Percentiles rank a stretch among this genome's conserved stretches.
Evolutionary conservation across 1,140 invertebrate species (phyloP).

Genomic region (Holotrichia oblita): DNA sequence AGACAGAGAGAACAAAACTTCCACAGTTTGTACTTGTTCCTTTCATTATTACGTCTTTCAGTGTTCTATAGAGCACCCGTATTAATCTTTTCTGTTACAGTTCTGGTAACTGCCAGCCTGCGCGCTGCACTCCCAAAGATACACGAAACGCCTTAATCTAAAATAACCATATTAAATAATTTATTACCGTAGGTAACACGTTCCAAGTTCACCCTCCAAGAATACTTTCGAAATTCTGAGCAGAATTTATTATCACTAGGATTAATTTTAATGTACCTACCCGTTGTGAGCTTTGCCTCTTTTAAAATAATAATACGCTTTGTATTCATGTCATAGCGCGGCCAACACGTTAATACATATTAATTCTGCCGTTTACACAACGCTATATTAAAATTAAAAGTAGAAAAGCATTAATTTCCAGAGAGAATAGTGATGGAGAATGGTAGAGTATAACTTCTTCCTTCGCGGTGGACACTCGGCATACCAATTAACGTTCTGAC

Average conservation of each 20-base stretch:
- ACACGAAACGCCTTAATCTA: constrained; percentile 49
- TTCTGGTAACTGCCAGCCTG: constrained; percentile 31
- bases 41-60: constrained; percentile 44
- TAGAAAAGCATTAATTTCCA: constrained; percentile 2
- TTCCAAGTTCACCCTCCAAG: constrained; percentile 43
- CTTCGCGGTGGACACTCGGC: constrained; percentile 6
- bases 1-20: constrained; percentile 10
- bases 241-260: constrained; percentile 45
- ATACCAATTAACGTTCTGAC: constrained; percentile 12
- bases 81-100: constrained; percentile 42
- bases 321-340: constrained; percentile 25
- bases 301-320: constrained; percentile 20
- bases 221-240: constrained; percentile 45
- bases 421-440: not conserved
- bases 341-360: constrained; percentile 33
- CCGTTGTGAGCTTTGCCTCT: not conserved
- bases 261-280: constrained; percentile 46
- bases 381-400: constrained; percentile 24
- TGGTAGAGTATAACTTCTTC: not conserved
- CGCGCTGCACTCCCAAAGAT: constrained; percentile 38
- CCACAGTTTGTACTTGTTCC: not conserved
- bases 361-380: constrained; percentile 5
- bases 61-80: constrained; percentile 37
- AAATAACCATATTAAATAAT: constrained; percentile 51
- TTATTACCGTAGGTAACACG: constrained; percentile 49